These are phyloP conservation scores for Lacerta bilineata DNA, from an alignment of 2,797 vertebrate species.

Conservation along the genomic window DNA sequence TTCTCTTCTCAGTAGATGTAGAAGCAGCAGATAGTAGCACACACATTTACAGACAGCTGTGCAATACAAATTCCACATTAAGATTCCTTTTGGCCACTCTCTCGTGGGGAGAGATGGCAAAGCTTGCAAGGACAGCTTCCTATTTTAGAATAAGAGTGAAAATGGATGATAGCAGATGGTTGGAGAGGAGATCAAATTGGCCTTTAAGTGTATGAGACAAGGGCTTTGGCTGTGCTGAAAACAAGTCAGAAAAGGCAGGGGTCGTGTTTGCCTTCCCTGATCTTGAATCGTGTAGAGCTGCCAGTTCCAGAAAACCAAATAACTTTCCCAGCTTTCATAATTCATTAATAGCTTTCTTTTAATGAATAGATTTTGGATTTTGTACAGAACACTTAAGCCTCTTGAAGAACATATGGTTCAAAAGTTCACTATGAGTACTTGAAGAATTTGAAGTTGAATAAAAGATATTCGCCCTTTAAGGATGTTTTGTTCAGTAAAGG, in stretches of 20 bases:
- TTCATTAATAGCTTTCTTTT: neutral
- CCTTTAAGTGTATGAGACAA: neutral
- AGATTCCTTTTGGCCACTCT: constrained; percentile 12
- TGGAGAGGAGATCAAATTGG: neutral
- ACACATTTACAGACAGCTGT: constrained; percentile 3
- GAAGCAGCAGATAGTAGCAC: constrained; percentile 31
- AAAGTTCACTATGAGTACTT: neutral
- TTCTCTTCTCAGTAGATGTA: no score
- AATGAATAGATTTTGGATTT: neutral
- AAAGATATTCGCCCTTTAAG: no score
- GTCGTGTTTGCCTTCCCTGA: neutral
- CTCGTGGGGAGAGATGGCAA: constrained; percentile 31
- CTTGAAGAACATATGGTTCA: neutral
- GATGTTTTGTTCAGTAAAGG: no score
- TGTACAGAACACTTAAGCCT: neutral
- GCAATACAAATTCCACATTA: constrained; percentile 19
- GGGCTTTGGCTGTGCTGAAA: neutral
- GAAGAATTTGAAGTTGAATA: neutral
- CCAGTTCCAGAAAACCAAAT: neutral
- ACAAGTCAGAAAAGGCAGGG: neutral
- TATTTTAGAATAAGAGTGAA: constrained; percentile 15
- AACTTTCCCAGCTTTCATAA: neutral
- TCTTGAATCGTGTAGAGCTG: neutral
- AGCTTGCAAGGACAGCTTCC: constrained; percentile 4
- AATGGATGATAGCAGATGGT: neutral